phyloP scores from a whole-genome alignment of 2,797 vertebrate genomes.

The Tokudaia tokunoshimensis region DNA sequence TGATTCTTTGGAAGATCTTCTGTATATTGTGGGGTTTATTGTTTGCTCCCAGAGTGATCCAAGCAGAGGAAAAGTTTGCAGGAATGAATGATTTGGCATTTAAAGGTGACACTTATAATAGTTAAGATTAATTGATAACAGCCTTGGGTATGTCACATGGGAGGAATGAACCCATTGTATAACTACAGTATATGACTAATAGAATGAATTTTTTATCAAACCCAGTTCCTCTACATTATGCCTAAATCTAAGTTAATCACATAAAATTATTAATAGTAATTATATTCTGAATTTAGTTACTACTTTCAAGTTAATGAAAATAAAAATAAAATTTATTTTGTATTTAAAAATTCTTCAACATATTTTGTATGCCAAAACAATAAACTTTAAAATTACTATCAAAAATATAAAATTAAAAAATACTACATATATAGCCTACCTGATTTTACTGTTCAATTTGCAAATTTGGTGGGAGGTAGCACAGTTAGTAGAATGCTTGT shows the following conservation, averaged over 20 bases:
- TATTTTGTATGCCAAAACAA: background rate
- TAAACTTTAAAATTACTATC: background rate
- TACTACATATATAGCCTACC: background rate
- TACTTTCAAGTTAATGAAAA: slow-evolving; percentile 33
- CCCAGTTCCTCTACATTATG: background rate
- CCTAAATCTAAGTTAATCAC: slow-evolving; percentile 10
- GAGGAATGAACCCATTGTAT: background rate
- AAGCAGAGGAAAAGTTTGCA: slow-evolving; percentile 1
- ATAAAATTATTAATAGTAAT: background rate
- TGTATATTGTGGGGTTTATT: background rate
- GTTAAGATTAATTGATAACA: slow-evolving; percentile 51
- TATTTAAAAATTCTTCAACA: slow-evolving; percentile 38
- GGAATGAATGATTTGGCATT: slow-evolving; percentile 12
- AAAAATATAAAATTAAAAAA: background rate
- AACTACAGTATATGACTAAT: background rate
- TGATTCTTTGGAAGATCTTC: slow-evolving; percentile 42
- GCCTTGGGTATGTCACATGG: background rate
- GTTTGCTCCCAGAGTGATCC: slow-evolving; percentile 29
- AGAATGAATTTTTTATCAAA: slow-evolving; percentile 23
- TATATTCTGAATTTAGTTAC: background rate
- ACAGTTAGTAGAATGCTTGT: background rate
- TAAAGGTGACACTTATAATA: slow-evolving; percentile 19
- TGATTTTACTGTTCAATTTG: background rate
- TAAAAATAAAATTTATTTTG: background rate
- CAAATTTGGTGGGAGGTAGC: background rate